Percentiles rank a stretch among this genome's conserved stretches.
phyloP scores from a whole-genome alignment of 1,140 invertebrate species.

The Harlomillsia oculata region DNA sequence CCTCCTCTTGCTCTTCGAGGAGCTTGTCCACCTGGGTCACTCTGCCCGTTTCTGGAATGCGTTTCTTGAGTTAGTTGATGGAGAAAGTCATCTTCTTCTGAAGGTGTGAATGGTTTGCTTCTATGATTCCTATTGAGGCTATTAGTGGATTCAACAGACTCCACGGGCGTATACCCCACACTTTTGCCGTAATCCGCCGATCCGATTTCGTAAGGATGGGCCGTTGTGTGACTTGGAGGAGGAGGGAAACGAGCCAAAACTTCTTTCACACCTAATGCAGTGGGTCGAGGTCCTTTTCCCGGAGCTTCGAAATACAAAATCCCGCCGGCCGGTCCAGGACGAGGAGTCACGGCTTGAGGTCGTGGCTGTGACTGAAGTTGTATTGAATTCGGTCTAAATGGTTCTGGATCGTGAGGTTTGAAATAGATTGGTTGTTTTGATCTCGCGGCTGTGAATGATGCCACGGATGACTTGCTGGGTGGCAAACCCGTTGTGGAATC shows the following conservation, averaged over 20 bases:
- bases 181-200: conserved; percentile 29
- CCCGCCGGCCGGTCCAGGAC: conserved; percentile 14
- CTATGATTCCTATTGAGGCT: too few relatives aligned
- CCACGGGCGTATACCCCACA: conserved; percentile 16
- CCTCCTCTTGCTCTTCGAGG: too few relatives aligned
- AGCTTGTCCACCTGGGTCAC: neutral
- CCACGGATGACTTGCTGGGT: conserved; percentile 23
- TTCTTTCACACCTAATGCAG: conserved; percentile 21
- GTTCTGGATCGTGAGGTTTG: conserved; percentile 1
- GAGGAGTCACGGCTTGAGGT: neutral
- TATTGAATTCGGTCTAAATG: neutral
- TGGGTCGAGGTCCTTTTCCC: conserved; percentile 10
- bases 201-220: conserved; percentile 32
- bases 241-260: conserved; percentile 17
- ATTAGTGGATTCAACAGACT: neutral
- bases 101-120: conserved; percentile 11
- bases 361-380: neutral
- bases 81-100: conserved; percentile 8
- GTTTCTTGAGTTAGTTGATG: neutral
- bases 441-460: conserved; percentile 19
- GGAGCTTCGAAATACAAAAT: conserved; percentile 30
- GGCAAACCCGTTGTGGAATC: neutral
- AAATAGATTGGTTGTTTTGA: conserved; percentile 1
- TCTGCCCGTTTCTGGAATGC: neutral
- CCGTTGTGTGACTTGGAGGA: conserved; percentile 9